These are phyloP conservation scores for Hydrophis major DNA, from an alignment of 2,797 vertebrate genomes.

Conservation along the genomic window DNA sequence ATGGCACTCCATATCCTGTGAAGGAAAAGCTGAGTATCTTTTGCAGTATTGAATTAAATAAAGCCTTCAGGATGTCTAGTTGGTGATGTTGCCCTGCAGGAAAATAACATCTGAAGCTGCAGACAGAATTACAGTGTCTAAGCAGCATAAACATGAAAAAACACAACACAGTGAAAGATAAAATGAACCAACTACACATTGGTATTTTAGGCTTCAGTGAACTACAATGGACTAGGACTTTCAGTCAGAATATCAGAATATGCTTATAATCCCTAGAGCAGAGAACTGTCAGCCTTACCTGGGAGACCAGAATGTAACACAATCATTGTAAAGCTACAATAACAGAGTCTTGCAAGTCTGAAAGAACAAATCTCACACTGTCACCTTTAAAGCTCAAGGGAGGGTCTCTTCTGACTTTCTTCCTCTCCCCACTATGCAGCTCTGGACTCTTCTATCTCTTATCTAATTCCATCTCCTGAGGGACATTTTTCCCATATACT, in stretches of 20 bases:
- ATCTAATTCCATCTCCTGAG: neutral
- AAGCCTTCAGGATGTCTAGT: neutral
- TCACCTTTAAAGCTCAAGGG: neutral
- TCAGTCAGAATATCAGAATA: neutral
- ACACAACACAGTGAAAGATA: neutral
- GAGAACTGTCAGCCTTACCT: neutral
- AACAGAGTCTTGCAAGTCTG: neutral
- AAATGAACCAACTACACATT: neutral
- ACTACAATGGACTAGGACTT: neutral
- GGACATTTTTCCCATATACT: neutral
- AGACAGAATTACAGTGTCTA: neutral
- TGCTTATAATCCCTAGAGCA: conserved; percentile 25
- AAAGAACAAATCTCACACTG: neutral
- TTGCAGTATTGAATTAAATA: neutral
- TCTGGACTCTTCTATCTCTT: neutral
- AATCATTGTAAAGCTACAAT: neutral
- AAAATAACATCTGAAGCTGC: neutral
- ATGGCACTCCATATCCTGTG: neutral
- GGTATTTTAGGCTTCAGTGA: neutral
- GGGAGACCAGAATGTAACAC: neutral
- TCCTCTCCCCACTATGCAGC: neutral
- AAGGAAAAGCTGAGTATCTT: neutral
- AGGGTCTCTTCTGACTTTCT: neutral
- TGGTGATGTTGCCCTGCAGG: neutral
- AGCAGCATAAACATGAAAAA: neutral